A percentile compares a stretch with the other conserved stretches of the same genome.
Evolutionary conservation across 2,888 invertebrate genomes (phyloP).

Genomic region (Drosophila ochracea): DNA sequence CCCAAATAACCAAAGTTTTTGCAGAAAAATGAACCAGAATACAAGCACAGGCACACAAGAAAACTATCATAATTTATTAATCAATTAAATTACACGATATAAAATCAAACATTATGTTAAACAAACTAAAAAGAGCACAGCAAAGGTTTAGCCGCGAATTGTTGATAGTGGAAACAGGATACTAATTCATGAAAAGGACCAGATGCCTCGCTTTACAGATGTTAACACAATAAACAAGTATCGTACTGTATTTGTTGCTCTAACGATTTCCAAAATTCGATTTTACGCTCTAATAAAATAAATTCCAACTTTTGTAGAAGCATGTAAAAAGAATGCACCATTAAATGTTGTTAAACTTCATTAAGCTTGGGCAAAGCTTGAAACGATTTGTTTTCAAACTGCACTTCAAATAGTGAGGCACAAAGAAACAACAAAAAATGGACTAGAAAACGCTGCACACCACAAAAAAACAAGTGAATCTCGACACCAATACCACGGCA

Average conservation of each 20-base stretch:
- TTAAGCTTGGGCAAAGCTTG: slow-evolving; percentile 51
- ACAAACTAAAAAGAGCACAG: not conserved
- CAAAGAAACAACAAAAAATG: slow-evolving; percentile 20
- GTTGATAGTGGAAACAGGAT: not conserved
- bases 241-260: slow-evolving; percentile 10
- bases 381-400: slow-evolving; percentile 58
- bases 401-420: slow-evolving; percentile 56
- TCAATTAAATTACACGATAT: not conserved
- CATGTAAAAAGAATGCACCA: slow-evolving; percentile 62
- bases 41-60: not conserved
- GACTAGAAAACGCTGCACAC: slow-evolving; percentile 31
- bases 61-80: not conserved
- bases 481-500: slow-evolving; percentile 49
- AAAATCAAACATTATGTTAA: not conserved
- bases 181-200: no score
- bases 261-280: slow-evolving; percentile 53
- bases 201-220: no score
- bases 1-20: not conserved
- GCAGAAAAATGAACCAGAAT: not conserved
- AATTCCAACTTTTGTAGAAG: slow-evolving; percentile 51
- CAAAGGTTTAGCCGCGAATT: not conserved
- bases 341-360: slow-evolving; percentile 71
- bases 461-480: slow-evolving; percentile 39
- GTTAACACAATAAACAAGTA: slow-evolving; percentile 4
- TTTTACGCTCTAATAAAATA: slow-evolving; percentile 77